These are phyloP conservation scores for Eupithecia vulgata DNA, from an alignment of 2,888 invertebrate species.

Conservation along the genomic window DNA sequence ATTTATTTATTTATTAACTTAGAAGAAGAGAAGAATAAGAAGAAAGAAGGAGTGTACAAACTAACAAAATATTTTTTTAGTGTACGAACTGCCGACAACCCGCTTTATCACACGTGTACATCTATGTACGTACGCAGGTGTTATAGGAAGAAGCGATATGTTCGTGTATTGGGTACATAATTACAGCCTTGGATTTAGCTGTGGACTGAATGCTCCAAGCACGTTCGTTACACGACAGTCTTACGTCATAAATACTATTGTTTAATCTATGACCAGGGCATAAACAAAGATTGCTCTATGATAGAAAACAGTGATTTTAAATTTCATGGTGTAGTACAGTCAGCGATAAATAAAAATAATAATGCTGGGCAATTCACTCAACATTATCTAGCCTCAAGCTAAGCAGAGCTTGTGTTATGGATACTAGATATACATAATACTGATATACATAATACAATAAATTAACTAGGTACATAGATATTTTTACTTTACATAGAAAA, in stretches of 20 bases:
- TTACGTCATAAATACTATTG: neutral
- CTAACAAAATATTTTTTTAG: neutral
- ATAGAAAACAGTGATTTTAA: neutral
- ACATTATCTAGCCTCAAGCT: too few relatives aligned
- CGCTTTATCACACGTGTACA: neutral
- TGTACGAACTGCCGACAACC: too few relatives aligned
- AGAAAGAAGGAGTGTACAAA: too few relatives aligned
- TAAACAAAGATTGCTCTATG: neutral
- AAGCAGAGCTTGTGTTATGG: too few relatives aligned
- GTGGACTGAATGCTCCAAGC: neutral
- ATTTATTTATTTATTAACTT: too few relatives aligned
- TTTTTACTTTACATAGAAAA: too few relatives aligned
- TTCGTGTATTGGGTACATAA: slow-evolving; percentile 8
- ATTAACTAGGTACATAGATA: too few relatives aligned
- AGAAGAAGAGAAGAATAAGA: too few relatives aligned
- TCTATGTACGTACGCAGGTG: neutral
- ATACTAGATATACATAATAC: too few relatives aligned
- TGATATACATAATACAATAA: too few relatives aligned
- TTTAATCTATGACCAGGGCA: neutral
- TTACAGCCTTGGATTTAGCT: neutral
- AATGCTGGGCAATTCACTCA: too few relatives aligned
- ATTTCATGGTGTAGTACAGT: neutral
- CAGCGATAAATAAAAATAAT: neutral
- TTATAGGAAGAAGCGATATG: slow-evolving; percentile 8
- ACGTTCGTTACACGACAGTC: neutral